A percentile compares a stretch with the other conserved stretches of the same genome.
Evolutionary conservation across 2,113 vertebrate genomes (phyloP).

Genomic region (Hucho hucho): DNA sequence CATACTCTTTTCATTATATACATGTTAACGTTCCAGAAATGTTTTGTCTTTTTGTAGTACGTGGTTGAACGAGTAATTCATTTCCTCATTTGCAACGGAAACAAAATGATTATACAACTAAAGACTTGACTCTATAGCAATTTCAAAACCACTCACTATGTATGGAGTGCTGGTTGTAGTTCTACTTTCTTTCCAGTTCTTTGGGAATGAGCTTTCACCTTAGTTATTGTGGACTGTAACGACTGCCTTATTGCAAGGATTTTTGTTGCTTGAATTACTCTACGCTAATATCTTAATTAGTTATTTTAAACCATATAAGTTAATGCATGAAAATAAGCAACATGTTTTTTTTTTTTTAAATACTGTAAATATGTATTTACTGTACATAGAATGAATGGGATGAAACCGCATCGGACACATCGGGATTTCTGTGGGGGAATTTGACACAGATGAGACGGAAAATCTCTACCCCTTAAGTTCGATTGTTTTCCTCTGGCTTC

Average conservation of each 20-base stretch:
- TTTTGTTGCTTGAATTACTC: constrained; percentile 24
- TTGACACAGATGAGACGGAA: constrained; percentile 19
- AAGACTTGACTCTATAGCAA: constrained; percentile 16
- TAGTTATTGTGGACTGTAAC: constrained; percentile 34
- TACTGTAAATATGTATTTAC: constrained; percentile 65
- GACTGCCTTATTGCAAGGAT: constrained; percentile 19
- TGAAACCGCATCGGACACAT: constrained; percentile 63
- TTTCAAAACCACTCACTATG: constrained; percentile 32
- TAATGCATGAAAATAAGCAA: constrained; percentile 16
- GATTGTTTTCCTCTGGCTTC: constrained; percentile 45
- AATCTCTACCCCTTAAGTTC: not conserved
- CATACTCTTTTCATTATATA: constrained; percentile 4
- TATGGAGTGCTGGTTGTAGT: constrained; percentile 22
- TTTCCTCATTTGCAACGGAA: constrained; percentile 3
- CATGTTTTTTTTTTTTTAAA: no score
- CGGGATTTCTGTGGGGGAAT: constrained; percentile 26
- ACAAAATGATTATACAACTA: not conserved
- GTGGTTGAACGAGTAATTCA: constrained; percentile 15
- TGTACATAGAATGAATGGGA: constrained; percentile 61
- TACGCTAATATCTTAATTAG: constrained; percentile 21
- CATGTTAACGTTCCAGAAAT: constrained; percentile 10
- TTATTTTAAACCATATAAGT: constrained; percentile 32
- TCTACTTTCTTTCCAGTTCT: constrained; percentile 25
- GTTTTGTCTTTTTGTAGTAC: constrained; percentile 1
- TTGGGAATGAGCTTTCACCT: constrained; percentile 18